These are phyloP conservation scores for Orchesellides sinensis DNA, from an alignment of 2,888 invertebrate species.

Conservation along the genomic window DNA sequence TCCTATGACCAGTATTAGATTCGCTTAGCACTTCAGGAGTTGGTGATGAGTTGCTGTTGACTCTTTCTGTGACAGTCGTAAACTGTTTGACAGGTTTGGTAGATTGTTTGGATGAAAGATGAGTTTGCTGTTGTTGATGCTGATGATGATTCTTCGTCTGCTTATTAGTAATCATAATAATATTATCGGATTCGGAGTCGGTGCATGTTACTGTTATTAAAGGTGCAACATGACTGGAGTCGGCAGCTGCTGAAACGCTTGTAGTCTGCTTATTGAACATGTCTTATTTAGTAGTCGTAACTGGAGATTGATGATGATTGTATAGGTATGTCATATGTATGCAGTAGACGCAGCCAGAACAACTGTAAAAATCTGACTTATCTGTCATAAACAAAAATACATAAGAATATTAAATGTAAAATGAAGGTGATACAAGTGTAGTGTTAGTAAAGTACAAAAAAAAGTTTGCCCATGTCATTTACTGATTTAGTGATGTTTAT, in stretches of 20 bases:
- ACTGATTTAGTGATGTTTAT: too few relatives aligned
- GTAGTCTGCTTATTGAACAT: slow-evolving; percentile 58
- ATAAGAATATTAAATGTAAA: not conserved
- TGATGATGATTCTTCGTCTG: slow-evolving; percentile 46
- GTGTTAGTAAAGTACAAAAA: too few relatives aligned
- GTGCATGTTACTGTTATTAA: slow-evolving; percentile 52
- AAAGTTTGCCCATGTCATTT: too few relatives aligned
- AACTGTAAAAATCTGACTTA: too few relatives aligned
- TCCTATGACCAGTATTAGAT: too few relatives aligned
- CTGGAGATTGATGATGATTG: too few relatives aligned
- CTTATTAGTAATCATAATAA: slow-evolving; percentile 59
- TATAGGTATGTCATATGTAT: too few relatives aligned
- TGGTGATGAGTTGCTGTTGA: slow-evolving; percentile 33
- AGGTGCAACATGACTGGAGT: slow-evolving; percentile 53
- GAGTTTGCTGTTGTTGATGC: slow-evolving; percentile 15
- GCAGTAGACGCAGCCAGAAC: too few relatives aligned
- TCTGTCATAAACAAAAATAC: slow-evolving; percentile 42
- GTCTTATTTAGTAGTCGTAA: too few relatives aligned
- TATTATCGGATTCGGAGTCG: slow-evolving; percentile 60
- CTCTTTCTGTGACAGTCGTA: slow-evolving; percentile 51
- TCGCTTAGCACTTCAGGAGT: not conserved
- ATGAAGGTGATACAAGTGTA: too few relatives aligned
- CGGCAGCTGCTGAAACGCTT: slow-evolving; percentile 55
- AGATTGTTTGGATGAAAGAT: slow-evolving; percentile 59
- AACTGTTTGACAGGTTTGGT: slow-evolving; percentile 55